phyloP scores from a whole-genome alignment of 1,140 invertebrate genomes.

The Palaemon carinicauda region DNA sequence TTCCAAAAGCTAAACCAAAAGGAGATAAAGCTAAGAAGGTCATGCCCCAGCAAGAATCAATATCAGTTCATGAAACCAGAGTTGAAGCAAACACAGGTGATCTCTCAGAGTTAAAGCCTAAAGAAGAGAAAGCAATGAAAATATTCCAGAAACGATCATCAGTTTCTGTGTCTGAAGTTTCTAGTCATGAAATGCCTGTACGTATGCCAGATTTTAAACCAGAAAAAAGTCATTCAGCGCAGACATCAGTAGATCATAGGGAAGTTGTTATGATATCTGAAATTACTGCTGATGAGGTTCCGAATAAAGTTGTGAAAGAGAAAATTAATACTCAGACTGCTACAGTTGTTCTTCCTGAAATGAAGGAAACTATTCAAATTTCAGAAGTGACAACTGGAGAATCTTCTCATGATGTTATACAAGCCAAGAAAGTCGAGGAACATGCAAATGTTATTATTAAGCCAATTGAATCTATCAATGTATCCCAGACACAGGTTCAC shows the following conservation, averaged over 20 bases:
- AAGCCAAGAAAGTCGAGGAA: conserved; percentile 25
- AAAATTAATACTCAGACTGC: conserved; percentile 26
- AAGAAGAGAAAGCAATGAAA: conserved; percentile 29
- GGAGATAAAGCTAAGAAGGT: conserved; percentile 37
- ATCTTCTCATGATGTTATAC: background rate
- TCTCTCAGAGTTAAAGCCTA: conserved; percentile 10
- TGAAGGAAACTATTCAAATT: conserved; percentile 23
- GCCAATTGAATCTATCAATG: conserved; percentile 18
- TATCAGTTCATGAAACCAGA: conserved; percentile 31
- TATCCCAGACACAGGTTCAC: conserved; percentile 15
- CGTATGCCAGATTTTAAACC: conserved; percentile 29
- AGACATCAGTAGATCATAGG: conserved; percentile 28
- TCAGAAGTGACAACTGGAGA: conserved; percentile 26
- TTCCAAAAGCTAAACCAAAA: conserved; percentile 38
- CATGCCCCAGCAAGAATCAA: conserved; percentile 41
- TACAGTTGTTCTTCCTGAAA: conserved; percentile 14
- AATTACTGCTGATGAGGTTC: conserved; percentile 29
- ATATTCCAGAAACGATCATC: conserved; percentile 25
- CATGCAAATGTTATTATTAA: conserved; percentile 13
- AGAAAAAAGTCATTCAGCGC: conserved; percentile 21
- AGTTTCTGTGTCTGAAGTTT: conserved; percentile 27
- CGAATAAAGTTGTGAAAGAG: conserved; percentile 21
- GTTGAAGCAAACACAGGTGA: conserved; percentile 33
- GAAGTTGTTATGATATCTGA: conserved; percentile 33
- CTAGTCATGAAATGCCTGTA: conserved; percentile 27